Evolutionary conservation across 2,113 vertebrate genomes (phyloP), one percentile per base, ranked within the genome.

Genomic region (Pogona vitticeps): DNA sequence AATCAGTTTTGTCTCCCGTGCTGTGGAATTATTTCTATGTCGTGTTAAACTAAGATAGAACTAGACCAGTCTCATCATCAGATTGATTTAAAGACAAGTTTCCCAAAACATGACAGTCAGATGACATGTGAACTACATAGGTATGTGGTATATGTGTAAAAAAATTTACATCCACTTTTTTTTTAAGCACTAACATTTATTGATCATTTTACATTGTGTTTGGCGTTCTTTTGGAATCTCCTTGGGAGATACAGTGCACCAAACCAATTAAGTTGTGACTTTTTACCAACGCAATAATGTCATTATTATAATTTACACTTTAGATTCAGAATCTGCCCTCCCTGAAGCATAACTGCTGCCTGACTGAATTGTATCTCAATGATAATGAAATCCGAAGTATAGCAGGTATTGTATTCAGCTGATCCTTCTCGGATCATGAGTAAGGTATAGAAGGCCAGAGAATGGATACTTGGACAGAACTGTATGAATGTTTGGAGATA

Each of bases 311-410:
- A 21, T 84, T 88, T 31, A 40, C 52, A 80, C 95, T 96, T 95
- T 93, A 98, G 97, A 97, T 98, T 81, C 92, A 94, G 70, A 95
- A 96, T 76, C 91, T 98, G 92, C 93, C 68, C 86, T 97, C 96
- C 92, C 88, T 95, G 78, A 92, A 84, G 23, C 86, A 94, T 92
- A 98, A 95, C 92, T 96, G 92, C 78, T 95, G 95, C 89, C 84
- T 98, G 94, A 95, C 95, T 65, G 97, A 98, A 91, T 88, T 97
- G 13, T 96, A 97, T 85, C 95, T 98, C 79, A 94, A 97, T 90
- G 92, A 97, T 81, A 97, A 97, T 40, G 92, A 93, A 59, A 91
- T 97, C 76, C 95, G 91, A 91, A 94, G 94, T 87, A 91, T 97
- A 93, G 94, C 94, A 97, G 97, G 97, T 97, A 96, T 6, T 83